Evolutionary conservation across 2,113 vertebrate genomes (phyloP).

Genomic region (Neofelis nebulosa): DNA sequence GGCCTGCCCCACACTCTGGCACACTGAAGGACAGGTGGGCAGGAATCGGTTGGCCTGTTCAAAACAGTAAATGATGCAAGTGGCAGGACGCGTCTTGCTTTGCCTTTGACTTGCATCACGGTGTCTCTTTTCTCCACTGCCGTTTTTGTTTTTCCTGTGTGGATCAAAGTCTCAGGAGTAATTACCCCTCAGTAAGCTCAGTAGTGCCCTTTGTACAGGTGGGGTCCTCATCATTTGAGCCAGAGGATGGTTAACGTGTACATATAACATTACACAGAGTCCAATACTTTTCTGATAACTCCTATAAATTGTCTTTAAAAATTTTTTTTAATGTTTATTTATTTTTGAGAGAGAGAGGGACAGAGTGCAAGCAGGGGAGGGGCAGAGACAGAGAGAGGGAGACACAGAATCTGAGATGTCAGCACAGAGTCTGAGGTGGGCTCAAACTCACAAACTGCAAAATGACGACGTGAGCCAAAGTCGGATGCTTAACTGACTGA

Average conservation of each 20-base stretch:
- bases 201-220: background rate
- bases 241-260: background rate
- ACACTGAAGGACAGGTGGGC: fast-evolving
- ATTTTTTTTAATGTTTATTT: too few species aligned
- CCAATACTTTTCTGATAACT: background rate
- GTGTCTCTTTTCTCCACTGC: background rate
- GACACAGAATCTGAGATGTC: too few species aligned
- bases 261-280: background rate
- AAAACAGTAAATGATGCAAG: background rate
- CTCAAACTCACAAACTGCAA: too few species aligned
- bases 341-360: too few species aligned
- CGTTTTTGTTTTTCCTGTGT: background rate
- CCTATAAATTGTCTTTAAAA: background rate
- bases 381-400: too few species aligned
- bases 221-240: background rate
- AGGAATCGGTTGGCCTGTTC: background rate
- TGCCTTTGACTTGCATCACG: background rate
- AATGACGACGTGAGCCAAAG: too few species aligned
- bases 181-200: background rate
- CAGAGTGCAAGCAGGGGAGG: too few species aligned
- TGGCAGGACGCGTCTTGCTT: background rate
- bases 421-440: too few species aligned
- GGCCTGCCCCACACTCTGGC: background rate
- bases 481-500: too few species aligned
- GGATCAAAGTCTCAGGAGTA: background rate